phyloP scores from a whole-genome alignment of 1,140 invertebrate species.

The Apis cerana region DNA sequence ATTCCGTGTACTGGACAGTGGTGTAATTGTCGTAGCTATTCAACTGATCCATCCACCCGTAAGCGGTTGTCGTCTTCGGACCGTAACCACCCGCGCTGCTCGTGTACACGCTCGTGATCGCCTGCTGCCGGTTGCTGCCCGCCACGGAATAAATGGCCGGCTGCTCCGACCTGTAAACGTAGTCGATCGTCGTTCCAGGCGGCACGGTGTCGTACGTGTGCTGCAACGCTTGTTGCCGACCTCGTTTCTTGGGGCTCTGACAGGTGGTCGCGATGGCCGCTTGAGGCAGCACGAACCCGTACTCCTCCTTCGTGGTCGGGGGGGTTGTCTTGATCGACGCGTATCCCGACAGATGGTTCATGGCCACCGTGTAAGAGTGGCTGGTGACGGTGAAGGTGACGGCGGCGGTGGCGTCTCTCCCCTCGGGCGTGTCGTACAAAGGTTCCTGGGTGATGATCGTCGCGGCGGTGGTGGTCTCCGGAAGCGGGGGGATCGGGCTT shows the following conservation, averaged over 20 bases:
- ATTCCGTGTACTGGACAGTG: slow-evolving; percentile 71
- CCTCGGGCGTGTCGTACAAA: slow-evolving; percentile 77
- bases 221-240: slow-evolving; percentile 70
- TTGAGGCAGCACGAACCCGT: slow-evolving; percentile 71
- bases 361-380: slow-evolving; percentile 63
- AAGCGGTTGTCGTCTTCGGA: slow-evolving; percentile 81
- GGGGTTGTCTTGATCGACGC: slow-evolving; percentile 64
- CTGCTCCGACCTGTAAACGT: slow-evolving; percentile 84
- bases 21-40: slow-evolving; percentile 79
- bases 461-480: slow-evolving; percentile 61
- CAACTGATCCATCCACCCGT: slow-evolving; percentile 87
- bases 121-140: slow-evolving; percentile 85
- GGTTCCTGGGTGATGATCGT: slow-evolving; percentile 73
- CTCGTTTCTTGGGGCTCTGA: slow-evolving; percentile 75
- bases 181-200: slow-evolving; percentile 77
- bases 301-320: slow-evolving; percentile 73
- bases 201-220: slow-evolving; percentile 67
- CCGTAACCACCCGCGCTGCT: slow-evolving; percentile 83
- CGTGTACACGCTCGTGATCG: slow-evolving; percentile 87
- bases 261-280: slow-evolving; percentile 62
- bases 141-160: slow-evolving; percentile 89
- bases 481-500: slow-evolving; percentile 73
- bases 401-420: slow-evolving; percentile 67
- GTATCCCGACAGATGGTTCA: slow-evolving; percentile 71
- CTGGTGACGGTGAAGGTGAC: slow-evolving; percentile 39